A percentile compares a stretch with the other conserved stretches of the same genome.
phyloP scores from a whole-genome alignment of 2,113 vertebrate species.

The Chelonoidis abingdonii region DNA sequence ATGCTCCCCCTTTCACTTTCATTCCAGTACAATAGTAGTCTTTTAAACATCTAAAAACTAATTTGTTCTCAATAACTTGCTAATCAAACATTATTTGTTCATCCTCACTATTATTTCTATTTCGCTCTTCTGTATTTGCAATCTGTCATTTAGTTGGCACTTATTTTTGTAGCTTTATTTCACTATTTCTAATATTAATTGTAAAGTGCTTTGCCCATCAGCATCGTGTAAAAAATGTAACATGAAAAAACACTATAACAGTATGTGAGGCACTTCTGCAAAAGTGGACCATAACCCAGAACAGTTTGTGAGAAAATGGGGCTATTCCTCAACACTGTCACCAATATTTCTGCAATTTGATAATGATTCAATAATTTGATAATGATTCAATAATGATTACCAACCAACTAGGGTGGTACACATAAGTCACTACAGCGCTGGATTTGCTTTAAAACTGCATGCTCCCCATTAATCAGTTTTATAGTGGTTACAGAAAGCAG shows the following conservation, averaged over 20 bases:
- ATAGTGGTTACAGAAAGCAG: rapidly evolving
- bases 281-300: background rate
- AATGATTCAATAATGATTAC: background rate
- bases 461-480: background rate
- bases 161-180: background rate
- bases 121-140: background rate
- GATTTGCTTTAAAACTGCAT: background rate
- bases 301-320: background rate
- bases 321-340: background rate
- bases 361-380: no score
- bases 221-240: background rate
- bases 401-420: background rate
- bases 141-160: background rate
- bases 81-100: background rate
- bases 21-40: background rate
- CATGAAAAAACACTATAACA: background rate
- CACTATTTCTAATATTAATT: background rate
- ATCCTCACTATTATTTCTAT: background rate
- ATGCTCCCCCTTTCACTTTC: background rate
- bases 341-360: background rate
- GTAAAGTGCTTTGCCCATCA: background rate
- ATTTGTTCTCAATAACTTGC: background rate
- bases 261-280: rapidly evolving
- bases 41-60: background rate
- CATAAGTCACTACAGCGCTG: rapidly evolving